Evolutionary conservation across 1,140 invertebrate species (phyloP).

Genomic region (Drosophila pseudoananassae): DNA sequence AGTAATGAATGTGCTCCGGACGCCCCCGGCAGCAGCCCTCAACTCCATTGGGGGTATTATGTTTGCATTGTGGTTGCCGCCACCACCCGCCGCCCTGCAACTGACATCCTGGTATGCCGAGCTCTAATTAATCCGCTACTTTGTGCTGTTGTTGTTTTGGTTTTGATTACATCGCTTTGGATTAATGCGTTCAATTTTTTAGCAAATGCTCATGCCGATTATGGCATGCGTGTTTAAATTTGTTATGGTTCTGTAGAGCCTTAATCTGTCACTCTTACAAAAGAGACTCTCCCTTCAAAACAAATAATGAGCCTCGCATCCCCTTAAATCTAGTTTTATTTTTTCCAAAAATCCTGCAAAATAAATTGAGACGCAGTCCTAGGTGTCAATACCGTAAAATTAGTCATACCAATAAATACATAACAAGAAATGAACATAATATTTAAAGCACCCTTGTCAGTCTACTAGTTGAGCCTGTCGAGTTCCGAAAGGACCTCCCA

Average conservation of each 20-base stretch:
- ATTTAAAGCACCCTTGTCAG: too few relatives aligned
- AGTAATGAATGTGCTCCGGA: constrained; percentile 64
- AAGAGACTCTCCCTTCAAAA: too few relatives aligned
- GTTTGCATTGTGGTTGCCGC: constrained; percentile 36
- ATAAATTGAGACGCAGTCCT: too few relatives aligned
- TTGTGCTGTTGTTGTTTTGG: constrained; percentile 26
- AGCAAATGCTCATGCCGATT: constrained; percentile 12
- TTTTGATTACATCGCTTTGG: constrained; percentile 59
- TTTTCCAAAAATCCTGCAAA: too few relatives aligned
- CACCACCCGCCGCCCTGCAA: neutral
- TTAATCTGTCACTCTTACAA: neutral
- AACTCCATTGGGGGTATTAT: constrained; percentile 55
- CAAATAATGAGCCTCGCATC: too few relatives aligned
- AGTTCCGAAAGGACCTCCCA: too few relatives aligned
- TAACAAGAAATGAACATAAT: too few relatives aligned
- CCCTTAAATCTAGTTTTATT: too few relatives aligned
- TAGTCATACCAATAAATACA: too few relatives aligned
- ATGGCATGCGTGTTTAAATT: neutral
- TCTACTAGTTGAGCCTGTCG: too few relatives aligned
- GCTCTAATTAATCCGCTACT: constrained; percentile 59
- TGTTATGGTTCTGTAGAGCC: constrained; percentile 7
- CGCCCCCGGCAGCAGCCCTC: constrained; percentile 36
- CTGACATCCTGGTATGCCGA: constrained; percentile 20
- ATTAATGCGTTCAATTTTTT: constrained; percentile 58
- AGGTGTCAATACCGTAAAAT: too few relatives aligned